Percentiles rank a stretch among this genome's conserved stretches.
Conservation (phyloP, 2,113 vertebrate species). For the Vireo altiloquus region DNA sequence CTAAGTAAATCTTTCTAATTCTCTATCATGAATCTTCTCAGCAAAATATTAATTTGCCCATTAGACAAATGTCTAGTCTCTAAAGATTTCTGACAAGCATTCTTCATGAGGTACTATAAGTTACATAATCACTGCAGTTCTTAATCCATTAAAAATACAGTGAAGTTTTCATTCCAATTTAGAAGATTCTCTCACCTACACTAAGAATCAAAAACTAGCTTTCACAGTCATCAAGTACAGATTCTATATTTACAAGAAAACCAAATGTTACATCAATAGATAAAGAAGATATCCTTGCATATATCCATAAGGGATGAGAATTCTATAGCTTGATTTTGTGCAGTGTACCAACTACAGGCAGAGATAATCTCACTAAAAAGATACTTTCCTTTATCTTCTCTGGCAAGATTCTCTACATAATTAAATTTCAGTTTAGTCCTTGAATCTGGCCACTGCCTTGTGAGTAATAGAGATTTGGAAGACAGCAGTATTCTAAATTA, state of each 20-base stretch:
- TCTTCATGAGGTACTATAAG: neutral
- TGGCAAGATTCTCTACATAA: neutral
- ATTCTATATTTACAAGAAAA: neutral
- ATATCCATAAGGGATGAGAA: neutral
- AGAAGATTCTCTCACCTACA: neutral
- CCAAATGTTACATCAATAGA: neutral
- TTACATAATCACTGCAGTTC: neutral
- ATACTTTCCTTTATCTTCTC: neutral
- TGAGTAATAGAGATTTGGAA: neutral
- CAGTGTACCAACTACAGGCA: neutral
- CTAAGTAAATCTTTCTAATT: neutral
- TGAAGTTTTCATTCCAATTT: neutral
- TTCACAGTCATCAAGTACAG: neutral
- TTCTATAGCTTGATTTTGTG: neutral
- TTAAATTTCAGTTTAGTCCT: neutral
- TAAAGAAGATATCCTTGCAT: neutral
- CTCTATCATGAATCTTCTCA: neutral
- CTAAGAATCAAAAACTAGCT: neutral
- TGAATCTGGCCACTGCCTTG: neutral
- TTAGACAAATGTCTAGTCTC: neutral
- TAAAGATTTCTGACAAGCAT: neutral
- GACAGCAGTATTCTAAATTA: neutral
- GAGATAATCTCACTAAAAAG: neutral
- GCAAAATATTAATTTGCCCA: neutral
- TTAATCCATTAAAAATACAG: neutral